Conservation (phyloP, 2,888 invertebrate genomes). For the Mimachlamys varia region DNA sequence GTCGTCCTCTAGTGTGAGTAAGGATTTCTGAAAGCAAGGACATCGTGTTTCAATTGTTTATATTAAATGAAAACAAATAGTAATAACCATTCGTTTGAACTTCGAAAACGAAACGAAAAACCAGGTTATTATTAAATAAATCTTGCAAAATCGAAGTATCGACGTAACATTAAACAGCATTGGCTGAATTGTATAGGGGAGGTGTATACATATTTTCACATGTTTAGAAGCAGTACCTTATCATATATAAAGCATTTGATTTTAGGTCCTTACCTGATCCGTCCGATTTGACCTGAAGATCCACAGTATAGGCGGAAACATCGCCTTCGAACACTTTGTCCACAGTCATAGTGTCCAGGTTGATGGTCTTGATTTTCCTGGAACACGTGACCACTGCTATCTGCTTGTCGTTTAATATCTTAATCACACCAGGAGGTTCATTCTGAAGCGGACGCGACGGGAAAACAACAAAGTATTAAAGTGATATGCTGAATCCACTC, state of each 20-base stretch:
- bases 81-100: too few relatives aligned
- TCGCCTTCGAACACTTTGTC: constrained; percentile 46
- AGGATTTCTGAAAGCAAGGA: constrained; percentile 32
- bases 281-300: neutral
- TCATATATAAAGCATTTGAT: too few relatives aligned
- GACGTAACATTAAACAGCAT: too few relatives aligned
- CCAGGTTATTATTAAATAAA: too few relatives aligned
- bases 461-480: neutral
- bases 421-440: constrained; percentile 46
- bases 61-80: too few relatives aligned
- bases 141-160: too few relatives aligned
- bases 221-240: too few relatives aligned
- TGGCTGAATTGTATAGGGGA: too few relatives aligned
- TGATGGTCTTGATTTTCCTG: constrained; percentile 44
- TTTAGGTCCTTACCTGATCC: constrained; percentile 45
- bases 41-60: too few relatives aligned
- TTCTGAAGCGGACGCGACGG: constrained; percentile 34
- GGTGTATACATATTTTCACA: too few relatives aligned
- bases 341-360: constrained; percentile 46
- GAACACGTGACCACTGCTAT: constrained; percentile 41
- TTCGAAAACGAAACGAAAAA: too few relatives aligned
- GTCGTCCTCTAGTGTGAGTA: constrained; percentile 2
- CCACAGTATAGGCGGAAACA: constrained; percentile 21
- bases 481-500: too few relatives aligned
- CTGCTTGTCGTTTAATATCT: constrained; percentile 44